Base-by-base conservation (phyloP, 2,113 vertebrate species). In the Phocoena phocoena region DNA sequence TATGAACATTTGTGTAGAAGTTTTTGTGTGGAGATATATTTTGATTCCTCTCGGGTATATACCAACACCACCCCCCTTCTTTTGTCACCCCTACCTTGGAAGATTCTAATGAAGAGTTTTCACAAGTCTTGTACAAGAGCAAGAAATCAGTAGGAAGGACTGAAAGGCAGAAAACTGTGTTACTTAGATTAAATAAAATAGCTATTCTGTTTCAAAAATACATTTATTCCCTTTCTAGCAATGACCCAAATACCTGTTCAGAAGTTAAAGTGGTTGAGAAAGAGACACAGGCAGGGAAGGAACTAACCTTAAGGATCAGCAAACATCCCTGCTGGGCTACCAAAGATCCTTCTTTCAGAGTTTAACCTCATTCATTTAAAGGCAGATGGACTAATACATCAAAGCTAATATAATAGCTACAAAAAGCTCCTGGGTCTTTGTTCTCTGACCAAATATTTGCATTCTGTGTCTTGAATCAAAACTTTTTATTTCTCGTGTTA, bases 401-500 rank as follows among this genome's bases (percentile, higher is more conserved):
- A 79, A 97, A 96, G 81, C 60, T 96, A 95, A 95, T 85, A 23
- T 50, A 96, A 94, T 25, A 50, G 21, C 26, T 76, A 8, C 12
- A 68, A 85, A 97, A 96, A 90, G 60, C 93, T 87, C 90, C 82
- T 58, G 65, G 41, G 96, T 95, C 85, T 97, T 95, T 88, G 65
- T 93, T 96, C 92, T 81, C 44, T 83, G 60, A 95, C 65, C 76
- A 97, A 98, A 97, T 97, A 96, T 96, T 97, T 98, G 80, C 58
- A 96, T 90, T 95, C 74, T 92, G 93, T 93, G 87, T 82, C 70
- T 90, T 88, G 93, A 98, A 95, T 97, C 58, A 90, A 97, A 95
- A 97, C 82, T 95, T 96, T 97, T 97, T 92, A 97, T 97, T 98
- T 97, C 90, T 88, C 87, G 71, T 71, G 88, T 96, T 97, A 97